Base-by-base conservation (phyloP, 2,888 invertebrate genomes). In the Netelia fuscicornis region DNA sequence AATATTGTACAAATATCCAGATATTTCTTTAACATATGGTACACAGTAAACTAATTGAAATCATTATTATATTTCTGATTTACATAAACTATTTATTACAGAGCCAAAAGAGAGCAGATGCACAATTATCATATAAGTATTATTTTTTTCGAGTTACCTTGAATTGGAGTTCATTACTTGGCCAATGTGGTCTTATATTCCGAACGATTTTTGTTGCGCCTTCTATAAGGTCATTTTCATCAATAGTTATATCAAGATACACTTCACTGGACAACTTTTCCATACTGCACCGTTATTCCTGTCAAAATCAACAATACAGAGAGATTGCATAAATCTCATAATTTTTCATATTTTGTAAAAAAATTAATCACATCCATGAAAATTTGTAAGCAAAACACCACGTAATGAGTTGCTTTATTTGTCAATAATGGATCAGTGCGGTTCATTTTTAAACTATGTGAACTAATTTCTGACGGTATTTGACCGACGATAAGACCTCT, bases 131-230 rank as follows among this genome's bases (percentile, higher is more conserved):
- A 17, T 30, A 30, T n/a, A 62, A 17, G 25, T 2, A 52, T 64
- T 13, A 11, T 37, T 56, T 25, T 56, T 11, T 44, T 30, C 17
- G 75, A 54, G 90, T 88, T 94, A 98, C 98, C 96, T 97, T 97
- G 92, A 96, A 96, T 90, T 95, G 94, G 83, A 97, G 95, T 89
- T 95, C 94, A 87, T 95, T 94, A 84, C 94, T 90, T 78, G 95
- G 93, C 98, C 98, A 98, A 60, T 94, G 90, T 20, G 97, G 97
- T 91, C 97, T 95, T 88, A 98, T 95, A 68, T 94, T 94, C 93
- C 95, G 94, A 82, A 98, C 94, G 90, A 98, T 94, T 92, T 96
- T 94, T 88, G 95, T 94, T 76, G 97, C 97, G 88, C 97, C 97
- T 60, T 94, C 94, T 88, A 96, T 95, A 70, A 97, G 94, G 92